These are phyloP conservation scores for Phalacrocorax pelagicus DNA, from an alignment of 2,113 vertebrate species.

Conservation along the genomic window DNA sequence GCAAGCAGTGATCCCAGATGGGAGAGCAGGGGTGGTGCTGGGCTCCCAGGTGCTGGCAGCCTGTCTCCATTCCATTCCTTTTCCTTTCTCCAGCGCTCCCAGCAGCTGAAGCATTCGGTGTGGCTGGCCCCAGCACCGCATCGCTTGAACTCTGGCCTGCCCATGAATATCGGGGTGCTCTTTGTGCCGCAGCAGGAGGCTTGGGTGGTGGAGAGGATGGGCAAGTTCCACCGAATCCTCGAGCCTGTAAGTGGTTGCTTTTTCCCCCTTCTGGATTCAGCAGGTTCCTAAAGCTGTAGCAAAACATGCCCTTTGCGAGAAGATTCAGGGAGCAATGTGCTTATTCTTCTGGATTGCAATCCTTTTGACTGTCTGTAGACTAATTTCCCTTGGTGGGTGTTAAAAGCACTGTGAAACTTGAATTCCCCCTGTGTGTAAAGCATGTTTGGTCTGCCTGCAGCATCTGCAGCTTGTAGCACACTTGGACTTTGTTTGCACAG, in stretches of 20 bases:
- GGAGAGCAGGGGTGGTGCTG: too few species aligned
- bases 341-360: neutral
- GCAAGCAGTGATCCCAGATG: fast-evolving
- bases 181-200: constrained; percentile 98
- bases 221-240: constrained; percentile 91
- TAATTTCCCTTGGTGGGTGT: neutral
- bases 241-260: constrained; percentile 83
- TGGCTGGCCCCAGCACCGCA: constrained; percentile 62
- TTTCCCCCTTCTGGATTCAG: neutral
- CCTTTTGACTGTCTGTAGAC: neutral
- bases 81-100: constrained; percentile 13
- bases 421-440: neutral
- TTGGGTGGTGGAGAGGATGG: constrained; percentile 98
- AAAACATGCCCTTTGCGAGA: neutral
- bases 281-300: neutral
- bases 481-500: neutral
- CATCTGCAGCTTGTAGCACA: fast-evolving
- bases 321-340: fast-evolving
- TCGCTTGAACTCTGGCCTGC: constrained; percentile 80
- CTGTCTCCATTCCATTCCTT: fast-evolving
- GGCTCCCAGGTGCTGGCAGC: neutral
- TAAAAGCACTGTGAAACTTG: neutral
- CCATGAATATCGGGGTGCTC: constrained; percentile 90
- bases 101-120: neutral
- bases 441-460: fast-evolving